These are phyloP conservation scores for Aurelia sp. DNA, from an alignment of 30 jellyfish, hydroid and myxozoan genomes.

Conservation along the genomic window DNA sequence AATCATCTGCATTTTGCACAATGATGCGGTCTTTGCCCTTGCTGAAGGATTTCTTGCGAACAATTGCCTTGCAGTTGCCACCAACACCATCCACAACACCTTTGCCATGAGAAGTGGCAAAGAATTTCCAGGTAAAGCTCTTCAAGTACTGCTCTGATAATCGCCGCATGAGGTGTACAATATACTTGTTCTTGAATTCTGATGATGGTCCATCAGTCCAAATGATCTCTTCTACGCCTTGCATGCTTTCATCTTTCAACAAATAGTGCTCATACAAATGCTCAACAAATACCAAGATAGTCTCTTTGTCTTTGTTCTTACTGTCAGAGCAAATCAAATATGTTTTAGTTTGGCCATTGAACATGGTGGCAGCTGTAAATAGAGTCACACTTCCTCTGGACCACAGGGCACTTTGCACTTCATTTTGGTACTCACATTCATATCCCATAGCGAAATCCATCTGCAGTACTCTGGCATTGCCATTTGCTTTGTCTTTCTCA, in stretches of 20 bases:
- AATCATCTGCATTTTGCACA: slow-evolving; percentile 58
- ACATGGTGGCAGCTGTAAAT: slow-evolving; percentile 29
- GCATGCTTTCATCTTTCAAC: slow-evolving; percentile 41
- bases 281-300: slow-evolving; percentile 29
- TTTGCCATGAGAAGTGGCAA: slow-evolving; percentile 70
- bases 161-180: slow-evolving; percentile 12
- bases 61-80: slow-evolving; percentile 59
- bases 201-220: slow-evolving; percentile 77
- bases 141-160: background rate
- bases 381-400: slow-evolving; percentile 23
- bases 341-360: slow-evolving; percentile 24
- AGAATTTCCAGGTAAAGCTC: slow-evolving; percentile 59
- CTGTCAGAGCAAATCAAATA: slow-evolving; percentile 41
- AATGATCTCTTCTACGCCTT: slow-evolving; percentile 34
- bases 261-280: slow-evolving; percentile 44
- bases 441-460: slow-evolving; percentile 56
- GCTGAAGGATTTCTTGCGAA: slow-evolving; percentile 39
- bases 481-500: slow-evolving; percentile 55
- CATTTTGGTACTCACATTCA: slow-evolving; percentile 64
- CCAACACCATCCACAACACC: slow-evolving; percentile 71
- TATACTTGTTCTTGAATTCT: slow-evolving; percentile 54
- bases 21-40: slow-evolving; percentile 37
- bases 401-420: slow-evolving; percentile 61
- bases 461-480: slow-evolving; percentile 49
- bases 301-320: slow-evolving; percentile 36